Percentiles rank a stretch among this genome's conserved stretches.
These are phyloP conservation scores for Entomyzon cyanotis DNA, from an alignment of 2,113 vertebrate species.

Conservation along the genomic window DNA sequence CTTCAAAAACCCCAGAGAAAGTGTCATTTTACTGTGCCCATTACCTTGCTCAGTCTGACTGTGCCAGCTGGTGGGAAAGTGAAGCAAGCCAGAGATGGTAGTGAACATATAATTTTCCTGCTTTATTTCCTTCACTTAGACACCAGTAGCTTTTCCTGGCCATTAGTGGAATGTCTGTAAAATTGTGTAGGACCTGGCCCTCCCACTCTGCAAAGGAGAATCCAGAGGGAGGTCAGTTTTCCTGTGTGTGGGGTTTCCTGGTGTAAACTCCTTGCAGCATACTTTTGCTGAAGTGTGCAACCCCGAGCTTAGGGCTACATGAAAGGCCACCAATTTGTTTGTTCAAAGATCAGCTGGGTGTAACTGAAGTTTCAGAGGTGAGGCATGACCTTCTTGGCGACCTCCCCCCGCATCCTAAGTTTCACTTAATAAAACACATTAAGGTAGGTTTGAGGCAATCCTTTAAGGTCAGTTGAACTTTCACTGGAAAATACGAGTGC, in stretches of 20 bases:
- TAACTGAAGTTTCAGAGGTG: slow-evolving; percentile 42
- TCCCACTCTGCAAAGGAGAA: not conserved
- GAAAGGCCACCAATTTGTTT: slow-evolving; percentile 30
- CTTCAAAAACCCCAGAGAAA: not conserved
- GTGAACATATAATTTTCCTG: not conserved
- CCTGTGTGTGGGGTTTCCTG: not conserved
- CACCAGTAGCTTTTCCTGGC: not conserved
- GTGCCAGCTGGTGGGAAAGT: not conserved
- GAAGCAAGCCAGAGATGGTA: not conserved
- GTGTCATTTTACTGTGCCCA: not conserved
- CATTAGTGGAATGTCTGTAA: not conserved
- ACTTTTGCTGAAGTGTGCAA: not conserved
- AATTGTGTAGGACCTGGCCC: not conserved
- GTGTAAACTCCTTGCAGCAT: not conserved
- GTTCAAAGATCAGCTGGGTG: slow-evolving; percentile 10
- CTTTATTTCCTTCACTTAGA: not conserved
- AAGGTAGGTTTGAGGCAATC: slow-evolving; percentile 54
- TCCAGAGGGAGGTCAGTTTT: not conserved
- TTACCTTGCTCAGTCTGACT: not conserved
- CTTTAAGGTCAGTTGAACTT: slow-evolving; percentile 67
- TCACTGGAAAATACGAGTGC: slow-evolving; percentile 63
- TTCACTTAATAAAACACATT: slow-evolving; percentile 45
- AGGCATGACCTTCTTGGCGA: slow-evolving; percentile 12
- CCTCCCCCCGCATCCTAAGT: slow-evolving; percentile 3
- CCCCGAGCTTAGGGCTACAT: not conserved